Conservation (phyloP, 1,140 invertebrate genomes). For the Trachelipus rathkii region DNA sequence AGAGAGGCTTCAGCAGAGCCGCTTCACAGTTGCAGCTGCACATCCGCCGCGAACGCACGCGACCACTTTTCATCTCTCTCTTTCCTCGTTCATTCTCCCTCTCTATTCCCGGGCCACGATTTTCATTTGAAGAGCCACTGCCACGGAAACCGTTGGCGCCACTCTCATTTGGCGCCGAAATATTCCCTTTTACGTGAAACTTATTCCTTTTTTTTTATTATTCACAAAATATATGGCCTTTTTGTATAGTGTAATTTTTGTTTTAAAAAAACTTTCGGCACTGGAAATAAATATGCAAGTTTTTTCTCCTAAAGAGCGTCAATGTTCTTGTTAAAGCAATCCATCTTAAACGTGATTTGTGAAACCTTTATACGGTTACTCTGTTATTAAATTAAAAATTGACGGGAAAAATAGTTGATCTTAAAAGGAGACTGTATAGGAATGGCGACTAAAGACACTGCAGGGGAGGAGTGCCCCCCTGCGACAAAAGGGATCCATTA, state of each 20-base stretch:
- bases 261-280: too few species aligned
- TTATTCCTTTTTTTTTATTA: background rate
- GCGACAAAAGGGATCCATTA: background rate
- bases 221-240: too few species aligned
- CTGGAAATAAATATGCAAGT: too few species aligned
- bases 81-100: background rate
- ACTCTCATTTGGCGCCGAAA: background rate
- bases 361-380: background rate
- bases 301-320: background rate
- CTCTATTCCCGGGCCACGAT: background rate
- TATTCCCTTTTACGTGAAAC: conserved; percentile 4
- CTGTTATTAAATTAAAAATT: too few species aligned
- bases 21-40: conserved; percentile 8
- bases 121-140: background rate
- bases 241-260: too few species aligned
- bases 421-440: background rate
- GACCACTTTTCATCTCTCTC: background rate
- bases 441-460: background rate
- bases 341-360: background rate
- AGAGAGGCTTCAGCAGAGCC: background rate
- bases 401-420: too few species aligned
- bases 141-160: conserved; percentile 6
- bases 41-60: background rate
- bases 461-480: background rate
- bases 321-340: background rate